phyloP scores from a whole-genome alignment of 2,888 invertebrate genomes.

The Rhamnusium bicolor region DNA sequence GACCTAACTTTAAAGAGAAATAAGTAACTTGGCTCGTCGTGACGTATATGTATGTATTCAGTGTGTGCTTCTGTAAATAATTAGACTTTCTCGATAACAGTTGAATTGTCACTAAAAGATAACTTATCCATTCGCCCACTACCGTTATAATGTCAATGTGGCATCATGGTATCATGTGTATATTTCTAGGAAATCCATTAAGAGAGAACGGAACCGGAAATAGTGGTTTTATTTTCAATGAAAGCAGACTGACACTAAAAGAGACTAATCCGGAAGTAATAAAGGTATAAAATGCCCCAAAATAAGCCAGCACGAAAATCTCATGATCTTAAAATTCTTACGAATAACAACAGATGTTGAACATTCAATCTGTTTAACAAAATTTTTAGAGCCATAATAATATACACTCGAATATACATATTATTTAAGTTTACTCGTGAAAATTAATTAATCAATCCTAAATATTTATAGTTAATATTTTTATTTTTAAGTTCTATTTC shows the following conservation, averaged over 20 bases:
- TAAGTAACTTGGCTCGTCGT: neutral
- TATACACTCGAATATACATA: neutral
- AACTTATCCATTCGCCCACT: neutral
- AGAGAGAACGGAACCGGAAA: slow-evolving; percentile 14
- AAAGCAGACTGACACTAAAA: slow-evolving; percentile 39
- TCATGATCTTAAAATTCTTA: slow-evolving; percentile 13
- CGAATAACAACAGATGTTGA: slow-evolving; percentile 20
- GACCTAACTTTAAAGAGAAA: neutral
- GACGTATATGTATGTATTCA: too few relatives aligned
- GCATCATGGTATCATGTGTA: slow-evolving; percentile 1
- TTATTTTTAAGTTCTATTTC: neutral
- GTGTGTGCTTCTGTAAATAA: neutral
- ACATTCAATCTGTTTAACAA: slow-evolving; percentile 3
- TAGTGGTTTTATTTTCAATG: slow-evolving; percentile 36
- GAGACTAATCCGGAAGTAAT: slow-evolving; percentile 55
- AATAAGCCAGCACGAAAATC: slow-evolving; percentile 32
- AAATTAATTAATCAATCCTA: neutral
- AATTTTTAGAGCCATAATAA: neutral
- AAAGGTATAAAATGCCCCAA: slow-evolving; percentile 50
- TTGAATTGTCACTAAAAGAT: neutral
- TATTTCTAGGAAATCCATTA: slow-evolving; percentile 9
- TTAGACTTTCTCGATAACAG: neutral
- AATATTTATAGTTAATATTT: neutral
- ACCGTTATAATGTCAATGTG: neutral
- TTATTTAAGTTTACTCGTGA: neutral